Conservation (phyloP, 2,113 vertebrate genomes). For the Dascyllus trimaculatus region DNA sequence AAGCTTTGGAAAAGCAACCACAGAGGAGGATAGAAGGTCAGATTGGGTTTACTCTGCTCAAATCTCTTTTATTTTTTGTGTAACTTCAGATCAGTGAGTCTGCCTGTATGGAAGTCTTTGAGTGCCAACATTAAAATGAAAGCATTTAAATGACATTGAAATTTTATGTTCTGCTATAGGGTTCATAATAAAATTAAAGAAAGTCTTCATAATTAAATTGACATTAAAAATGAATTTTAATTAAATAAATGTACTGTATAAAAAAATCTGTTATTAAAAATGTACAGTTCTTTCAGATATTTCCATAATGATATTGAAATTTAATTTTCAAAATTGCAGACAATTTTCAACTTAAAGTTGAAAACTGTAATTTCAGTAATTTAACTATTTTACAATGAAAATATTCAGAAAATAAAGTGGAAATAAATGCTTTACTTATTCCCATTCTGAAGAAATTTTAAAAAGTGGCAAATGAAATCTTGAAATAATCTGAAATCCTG, state of each 20-base stretch:
- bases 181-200: not conserved
- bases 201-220: not conserved
- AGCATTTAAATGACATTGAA: not conserved
- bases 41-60: not conserved
- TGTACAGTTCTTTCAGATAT: no score
- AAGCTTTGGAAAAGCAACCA: conserved; percentile 28
- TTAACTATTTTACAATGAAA: not conserved
- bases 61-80: not conserved
- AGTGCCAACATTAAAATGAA: not conserved
- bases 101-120: not conserved
- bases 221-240: no score
- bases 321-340: not conserved
- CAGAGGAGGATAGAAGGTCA: conserved; percentile 56
- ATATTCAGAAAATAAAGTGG: not conserved
- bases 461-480: no score
- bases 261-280: no score
- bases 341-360: not conserved
- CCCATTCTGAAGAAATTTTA: no score
- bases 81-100: not conserved
- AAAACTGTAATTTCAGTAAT: not conserved
- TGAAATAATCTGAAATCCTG: no score
- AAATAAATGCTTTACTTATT: no score
- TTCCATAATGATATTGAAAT: not conserved
- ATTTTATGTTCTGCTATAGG: no score
- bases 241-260: no score